Evolutionary conservation across 1,140 invertebrate genomes (phyloP).

Genomic region (Heterodera schachtii): DNA sequence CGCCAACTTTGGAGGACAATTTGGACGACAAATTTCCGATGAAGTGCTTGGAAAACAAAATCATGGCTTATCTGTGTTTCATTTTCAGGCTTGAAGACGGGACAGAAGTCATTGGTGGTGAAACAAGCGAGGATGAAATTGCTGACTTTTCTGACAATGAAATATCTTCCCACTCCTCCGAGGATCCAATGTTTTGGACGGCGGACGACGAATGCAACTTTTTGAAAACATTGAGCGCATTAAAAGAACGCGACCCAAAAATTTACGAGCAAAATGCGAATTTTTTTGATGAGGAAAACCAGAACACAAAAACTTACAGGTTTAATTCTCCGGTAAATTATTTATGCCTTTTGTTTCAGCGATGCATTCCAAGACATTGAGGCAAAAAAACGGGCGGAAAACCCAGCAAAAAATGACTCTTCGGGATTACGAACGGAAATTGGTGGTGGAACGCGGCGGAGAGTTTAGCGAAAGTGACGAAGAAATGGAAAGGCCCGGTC

Average conservation of each 20-base stretch:
- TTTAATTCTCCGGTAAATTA: background rate
- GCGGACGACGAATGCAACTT: conserved; percentile 80
- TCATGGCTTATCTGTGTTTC: background rate
- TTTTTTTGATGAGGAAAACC: conserved; percentile 74
- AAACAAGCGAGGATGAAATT: background rate
- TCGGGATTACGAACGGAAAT: conserved; percentile 79
- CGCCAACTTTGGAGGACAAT: conserved; percentile 44
- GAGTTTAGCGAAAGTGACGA: conserved; percentile 64
- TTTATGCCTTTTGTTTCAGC: background rate
- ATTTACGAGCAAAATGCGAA: conserved; percentile 79
- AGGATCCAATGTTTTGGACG: conserved; percentile 62
- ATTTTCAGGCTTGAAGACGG: conserved; percentile 49
- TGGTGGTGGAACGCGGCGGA: conserved; percentile 76
- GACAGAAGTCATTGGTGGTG: conserved; percentile 39
- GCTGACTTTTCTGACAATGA: background rate
- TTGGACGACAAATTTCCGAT: conserved; percentile 63
- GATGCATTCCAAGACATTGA: background rate
- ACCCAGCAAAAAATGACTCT: conserved; percentile 69
- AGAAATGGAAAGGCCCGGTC: background rate
- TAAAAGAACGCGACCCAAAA: conserved; percentile 84
- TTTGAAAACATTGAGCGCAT: conserved; percentile 78
- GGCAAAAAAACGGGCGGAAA: background rate
- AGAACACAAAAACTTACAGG: conserved; percentile 47
- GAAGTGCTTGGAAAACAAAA: conserved; percentile 37
- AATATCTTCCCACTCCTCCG: background rate